Percentiles rank a stretch among this genome's conserved stretches.
Evolutionary conservation across 2,888 invertebrate genomes (phyloP).

Genomic region (Lamproptera curius): DNA sequence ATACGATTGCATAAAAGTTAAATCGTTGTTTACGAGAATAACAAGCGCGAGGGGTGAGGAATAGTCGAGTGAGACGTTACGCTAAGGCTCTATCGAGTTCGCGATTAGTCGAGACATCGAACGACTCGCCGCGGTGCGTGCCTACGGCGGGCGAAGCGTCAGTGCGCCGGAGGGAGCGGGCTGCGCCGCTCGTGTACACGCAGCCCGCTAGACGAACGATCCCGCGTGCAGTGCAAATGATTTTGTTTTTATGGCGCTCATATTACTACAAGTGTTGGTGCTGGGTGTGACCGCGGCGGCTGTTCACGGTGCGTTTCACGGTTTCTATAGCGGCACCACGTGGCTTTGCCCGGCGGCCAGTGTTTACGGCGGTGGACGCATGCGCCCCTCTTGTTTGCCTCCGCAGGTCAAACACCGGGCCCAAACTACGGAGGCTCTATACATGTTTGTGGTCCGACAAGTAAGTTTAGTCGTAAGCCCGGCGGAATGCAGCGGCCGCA

Average conservation of each 20-base stretch:
- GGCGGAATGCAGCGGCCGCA: constrained; percentile 40
- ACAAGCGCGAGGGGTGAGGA: not conserved
- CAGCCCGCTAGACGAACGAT: constrained; percentile 70
- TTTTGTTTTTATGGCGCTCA: constrained; percentile 88
- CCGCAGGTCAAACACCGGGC: constrained; percentile 71
- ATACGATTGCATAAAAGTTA: too few species aligned
- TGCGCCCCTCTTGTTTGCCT: constrained; percentile 67
- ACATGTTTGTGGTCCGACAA: constrained; percentile 48
- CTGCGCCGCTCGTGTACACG: constrained; percentile 60
- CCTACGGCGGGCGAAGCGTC: constrained; percentile 28
- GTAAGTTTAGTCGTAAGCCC: constrained; percentile 58
- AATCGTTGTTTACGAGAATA: too few species aligned
- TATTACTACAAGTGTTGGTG: constrained; percentile 83
- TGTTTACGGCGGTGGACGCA: constrained; percentile 71
- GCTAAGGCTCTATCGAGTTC: constrained; percentile 5
- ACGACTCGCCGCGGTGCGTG: constrained; percentile 15
- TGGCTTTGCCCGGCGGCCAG: constrained; percentile 51
- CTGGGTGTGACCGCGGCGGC: constrained; percentile 73
- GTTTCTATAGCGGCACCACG: constrained; percentile 45
- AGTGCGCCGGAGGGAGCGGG: constrained; percentile 66
- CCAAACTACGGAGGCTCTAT: constrained; percentile 60
- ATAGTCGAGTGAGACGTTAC: not conserved
- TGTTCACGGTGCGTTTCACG: constrained; percentile 62
- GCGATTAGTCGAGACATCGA: constrained; percentile 16
- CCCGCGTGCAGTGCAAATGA: constrained; percentile 81